phyloP scores from a whole-genome alignment of 2,888 invertebrate genomes.

The Panopea generosa region DNA sequence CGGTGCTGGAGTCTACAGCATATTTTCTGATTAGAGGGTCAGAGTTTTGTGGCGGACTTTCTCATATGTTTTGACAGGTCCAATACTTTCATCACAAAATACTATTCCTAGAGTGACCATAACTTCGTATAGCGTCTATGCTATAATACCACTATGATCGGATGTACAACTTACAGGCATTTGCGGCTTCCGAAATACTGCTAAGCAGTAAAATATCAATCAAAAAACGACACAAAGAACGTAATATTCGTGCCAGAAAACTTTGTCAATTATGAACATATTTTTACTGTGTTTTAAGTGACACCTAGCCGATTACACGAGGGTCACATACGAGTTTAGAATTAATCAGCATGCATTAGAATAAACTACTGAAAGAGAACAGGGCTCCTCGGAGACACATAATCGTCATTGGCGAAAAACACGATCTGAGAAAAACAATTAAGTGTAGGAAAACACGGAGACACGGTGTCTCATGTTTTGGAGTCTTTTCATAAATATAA shows the following conservation, averaged over 20 bases:
- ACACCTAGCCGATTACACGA: slow-evolving; percentile 53
- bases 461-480: slow-evolving; percentile 46
- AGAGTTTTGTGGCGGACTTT: background rate
- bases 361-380: slow-evolving; percentile 53
- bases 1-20: too few species aligned
- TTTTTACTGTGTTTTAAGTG: slow-evolving; percentile 50
- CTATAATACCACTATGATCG: slow-evolving; percentile 16
- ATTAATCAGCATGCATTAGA: slow-evolving; percentile 64
- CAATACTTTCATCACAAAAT: slow-evolving; percentile 43
- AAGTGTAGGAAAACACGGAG: slow-evolving; percentile 57
- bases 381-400: slow-evolving; percentile 49
- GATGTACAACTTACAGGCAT: slow-evolving; percentile 26
- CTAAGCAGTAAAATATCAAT: slow-evolving; percentile 52
- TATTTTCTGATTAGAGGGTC: too few species aligned
- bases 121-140: slow-evolving; percentile 13
- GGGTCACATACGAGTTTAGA: slow-evolving; percentile 58
- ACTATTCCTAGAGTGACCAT: slow-evolving; percentile 45
- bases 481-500: slow-evolving; percentile 63
- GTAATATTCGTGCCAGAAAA: slow-evolving; percentile 53
- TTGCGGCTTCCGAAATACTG: slow-evolving; percentile 31
- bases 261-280: slow-evolving; percentile 61
- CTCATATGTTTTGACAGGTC: slow-evolving; percentile 48
- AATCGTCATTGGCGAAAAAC: slow-evolving; percentile 57
- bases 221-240: slow-evolving; percentile 46
- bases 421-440: slow-evolving; percentile 68